Base-by-base conservation (phyloP, 2,888 invertebrate genomes). In the Lissonota sp. region DNA sequence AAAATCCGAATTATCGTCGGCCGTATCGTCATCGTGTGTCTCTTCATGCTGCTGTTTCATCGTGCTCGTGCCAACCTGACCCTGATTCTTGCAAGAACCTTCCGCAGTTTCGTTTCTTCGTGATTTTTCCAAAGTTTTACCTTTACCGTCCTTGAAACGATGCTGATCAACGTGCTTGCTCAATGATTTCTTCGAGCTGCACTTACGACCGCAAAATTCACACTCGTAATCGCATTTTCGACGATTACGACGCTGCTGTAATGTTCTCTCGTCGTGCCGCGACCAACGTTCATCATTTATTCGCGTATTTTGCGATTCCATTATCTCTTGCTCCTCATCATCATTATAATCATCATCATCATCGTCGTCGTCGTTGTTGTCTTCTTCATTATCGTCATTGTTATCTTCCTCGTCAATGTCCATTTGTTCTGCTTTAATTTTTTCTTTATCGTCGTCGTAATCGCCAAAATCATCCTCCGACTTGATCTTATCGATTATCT, bases 401-500 rank as follows among this genome's bases (percentile, higher is more conserved):
- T 79, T 67, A n/a, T 80, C 85, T 79, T 39, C 74, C 51, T 49
- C 69, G 62, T 5, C 53, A 26, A 2, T 26, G 26, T 26, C 26
- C 26, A 26, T 26, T 26, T 3, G 26, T 26, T 26, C 40, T 40
- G n/a, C 7, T 63, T 55, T 8, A 6, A 6, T 53, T 53, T 6
- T 53, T 6, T 63, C 55, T 0, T 60, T 66, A 12, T 87, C 86
- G 6, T 86, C 82, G 2, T 87, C 90, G 6, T 85, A 87, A 7
- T 90, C 90, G 57, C 91, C 91, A 0, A 88, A 63, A 6, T 83
- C 88, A 57, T 89, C 87, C 14, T 91, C 91, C 0, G 90, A 92
- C 79, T 90, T 92, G 4, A 92, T 92, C 74, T 91, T 89, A 69
- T 92, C 92, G 14, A 92, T 92, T 12, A 92, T 92, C 39, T 88